These are phyloP conservation scores for Chrysodeixis includens DNA, from an alignment of 2,888 invertebrate genomes.

Conservation along the genomic window DNA sequence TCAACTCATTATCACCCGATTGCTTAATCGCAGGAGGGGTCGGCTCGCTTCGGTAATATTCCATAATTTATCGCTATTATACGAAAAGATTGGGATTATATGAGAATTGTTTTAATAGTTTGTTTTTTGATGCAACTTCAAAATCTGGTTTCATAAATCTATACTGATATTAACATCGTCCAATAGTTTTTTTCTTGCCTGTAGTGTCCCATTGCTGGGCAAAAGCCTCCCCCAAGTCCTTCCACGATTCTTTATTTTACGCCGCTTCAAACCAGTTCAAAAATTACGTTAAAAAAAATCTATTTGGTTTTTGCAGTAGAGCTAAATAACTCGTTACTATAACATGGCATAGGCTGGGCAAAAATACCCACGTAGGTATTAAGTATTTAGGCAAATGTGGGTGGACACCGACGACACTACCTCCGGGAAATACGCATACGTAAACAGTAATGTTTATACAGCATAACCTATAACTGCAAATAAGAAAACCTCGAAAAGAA, in stretches of 20 bases:
- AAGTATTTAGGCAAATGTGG: not conserved
- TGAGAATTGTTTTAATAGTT: not conserved
- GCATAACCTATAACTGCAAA: not conserved
- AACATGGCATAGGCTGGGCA: not conserved
- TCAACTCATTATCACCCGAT: slow-evolving; percentile 4
- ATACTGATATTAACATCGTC: no score
- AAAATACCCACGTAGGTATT: not conserved
- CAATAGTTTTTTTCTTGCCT: no score
- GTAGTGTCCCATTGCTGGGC: no score
- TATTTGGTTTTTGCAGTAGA: not conserved
- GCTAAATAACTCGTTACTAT: not conserved
- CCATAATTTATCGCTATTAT: not conserved
- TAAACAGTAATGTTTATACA: no score
- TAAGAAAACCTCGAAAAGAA: no score
- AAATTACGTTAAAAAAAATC: no score
- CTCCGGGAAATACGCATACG: not conserved
- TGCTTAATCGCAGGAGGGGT: slow-evolving; percentile 4
- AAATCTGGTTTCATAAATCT: no score
- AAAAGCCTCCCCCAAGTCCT: no score
- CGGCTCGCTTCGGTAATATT: not conserved
- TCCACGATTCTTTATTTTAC: no score
- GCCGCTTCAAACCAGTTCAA: no score
- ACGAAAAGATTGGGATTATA: not conserved
- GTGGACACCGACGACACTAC: not conserved
- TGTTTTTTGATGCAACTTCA: no score